A percentile compares a stretch with the other conserved stretches of the same genome.
Conservation (phyloP, 92 coral and sea anemone genomes). For the Meandrina meandrites region DNA sequence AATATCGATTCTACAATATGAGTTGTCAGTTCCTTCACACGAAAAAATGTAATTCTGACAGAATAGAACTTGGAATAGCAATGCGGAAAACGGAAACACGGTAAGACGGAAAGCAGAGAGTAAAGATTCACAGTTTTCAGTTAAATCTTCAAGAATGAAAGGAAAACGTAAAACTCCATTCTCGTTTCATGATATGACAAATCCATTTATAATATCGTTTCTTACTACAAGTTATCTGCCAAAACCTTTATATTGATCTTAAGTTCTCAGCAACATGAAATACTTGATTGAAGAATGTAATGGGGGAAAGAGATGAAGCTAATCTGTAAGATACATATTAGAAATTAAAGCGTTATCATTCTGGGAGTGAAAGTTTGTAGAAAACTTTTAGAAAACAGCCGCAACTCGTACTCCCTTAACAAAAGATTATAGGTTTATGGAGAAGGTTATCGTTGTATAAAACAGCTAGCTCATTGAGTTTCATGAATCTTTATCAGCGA, state of each 20-base stretch:
- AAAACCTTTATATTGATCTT: not conserved
- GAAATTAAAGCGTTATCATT: not conserved
- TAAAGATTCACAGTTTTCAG: not conserved
- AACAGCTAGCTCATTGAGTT: not conserved
- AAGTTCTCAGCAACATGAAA: not conserved
- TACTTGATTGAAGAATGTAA: not conserved
- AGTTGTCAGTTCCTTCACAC: not conserved
- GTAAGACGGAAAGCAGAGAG: not conserved
- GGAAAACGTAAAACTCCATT: not conserved
- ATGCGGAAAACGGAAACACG: not conserved
- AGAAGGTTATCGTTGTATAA: not conserved
- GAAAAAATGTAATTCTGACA: not conserved
- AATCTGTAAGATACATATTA: not conserved
- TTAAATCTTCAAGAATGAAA: not conserved
- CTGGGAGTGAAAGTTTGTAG: not conserved
- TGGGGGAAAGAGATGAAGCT: not conserved
- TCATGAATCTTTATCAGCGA: not conserved
- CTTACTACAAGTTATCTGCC: not conserved
- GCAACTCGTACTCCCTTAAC: not conserved
- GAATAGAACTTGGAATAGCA: not conserved
- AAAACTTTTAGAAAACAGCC: not conserved
- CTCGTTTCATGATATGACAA: not conserved
- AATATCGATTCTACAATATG: not conserved
- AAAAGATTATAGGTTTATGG: not conserved
- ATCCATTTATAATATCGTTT: not conserved